Evolutionary conservation across 2,797 vertebrate species (phyloP).

Genomic region (Decapterus maruadsi): DNA sequence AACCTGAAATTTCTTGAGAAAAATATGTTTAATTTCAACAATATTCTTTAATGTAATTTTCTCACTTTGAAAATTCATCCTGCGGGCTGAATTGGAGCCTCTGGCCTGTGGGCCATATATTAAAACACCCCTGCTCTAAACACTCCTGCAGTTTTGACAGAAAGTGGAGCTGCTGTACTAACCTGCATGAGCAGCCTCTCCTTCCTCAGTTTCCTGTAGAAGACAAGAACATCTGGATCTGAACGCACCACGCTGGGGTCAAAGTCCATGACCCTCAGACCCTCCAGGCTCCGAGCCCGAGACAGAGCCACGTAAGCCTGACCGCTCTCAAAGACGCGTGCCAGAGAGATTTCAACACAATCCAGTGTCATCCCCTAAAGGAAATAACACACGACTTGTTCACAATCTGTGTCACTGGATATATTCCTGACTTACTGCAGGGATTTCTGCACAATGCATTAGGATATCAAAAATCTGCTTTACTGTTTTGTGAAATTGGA

Average conservation of each 20-base stretch:
- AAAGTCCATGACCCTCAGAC: slow-evolving; percentile 95
- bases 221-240: slow-evolving; percentile 89
- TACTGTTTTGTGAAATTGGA: neutral
- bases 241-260: slow-evolving; percentile 91
- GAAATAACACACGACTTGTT: neutral
- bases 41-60: no score
- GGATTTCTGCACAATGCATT: neutral
- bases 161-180: neutral
- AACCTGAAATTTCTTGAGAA: no score
- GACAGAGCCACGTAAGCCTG: slow-evolving; percentile 98
- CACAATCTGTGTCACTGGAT: neutral
- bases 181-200: slow-evolving; percentile 88
- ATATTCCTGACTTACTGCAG: neutral
- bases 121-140: no score
- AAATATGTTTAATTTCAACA: no score
- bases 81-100: no score
- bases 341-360: slow-evolving; percentile 96
- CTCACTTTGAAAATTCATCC: no score
- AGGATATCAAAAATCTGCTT: neutral
- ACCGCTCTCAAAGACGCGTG: slow-evolving; percentile 94
- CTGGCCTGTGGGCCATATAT: no score
- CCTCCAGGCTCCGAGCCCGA: slow-evolving; percentile 90
- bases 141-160: neutral
- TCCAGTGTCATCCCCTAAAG: slow-evolving; percentile 96
- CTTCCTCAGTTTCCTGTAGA: slow-evolving; percentile 88